Base-by-base conservation (phyloP, 2,113 vertebrate genomes). In the Salvelinus alpinus region DNA sequence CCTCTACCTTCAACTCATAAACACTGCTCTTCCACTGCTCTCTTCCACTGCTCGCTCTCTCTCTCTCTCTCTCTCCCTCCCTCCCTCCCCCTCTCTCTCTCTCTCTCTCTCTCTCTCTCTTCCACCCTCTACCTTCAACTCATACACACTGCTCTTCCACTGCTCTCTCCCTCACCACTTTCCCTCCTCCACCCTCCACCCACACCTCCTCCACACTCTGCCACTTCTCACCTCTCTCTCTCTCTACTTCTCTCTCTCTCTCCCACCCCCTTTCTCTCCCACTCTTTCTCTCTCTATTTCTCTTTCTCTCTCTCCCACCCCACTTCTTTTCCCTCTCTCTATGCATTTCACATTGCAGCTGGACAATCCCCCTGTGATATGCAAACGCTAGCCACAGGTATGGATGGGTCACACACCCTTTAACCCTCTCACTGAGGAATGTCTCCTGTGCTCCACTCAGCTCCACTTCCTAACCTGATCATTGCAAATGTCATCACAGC, bases 301-400 rank as follows among this genome's bases (percentile, higher is more conserved):
- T 88, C 25, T 18, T 38, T 38, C 44, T 66, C 90, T 44, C 29
- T 62, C 68, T 31, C 9, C 27, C 62, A 44, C 11, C 22, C 38
- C 14, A 48, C 68, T 54, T 66, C 59, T 47, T 66, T 16, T 89
- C 85, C 89, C 85, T 24, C 66, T 83, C 68, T 66, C 59, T 81
- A 86, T 68, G 77, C 93, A 94, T 92, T 72, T 81, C 84, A 95
- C 92, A 78, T 93, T 88, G 85, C 94, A 94, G 92, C 92, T 88
- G 96, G 95, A 92, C 95, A 93, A 81, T 93, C 94, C 86, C 93
- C 97, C 94, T 97, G 97, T 93, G 96, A 97, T 92, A 95, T 97
- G 93, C 96, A 97, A 93, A 95, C 96, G 90, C 90, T 97, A 93
- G 93, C 95, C 92, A 90, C 96, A 98, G 97, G 97, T 98, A 99